Evolutionary conservation across 2,888 invertebrate species (phyloP).

Genomic region (Cephus pulcher): DNA sequence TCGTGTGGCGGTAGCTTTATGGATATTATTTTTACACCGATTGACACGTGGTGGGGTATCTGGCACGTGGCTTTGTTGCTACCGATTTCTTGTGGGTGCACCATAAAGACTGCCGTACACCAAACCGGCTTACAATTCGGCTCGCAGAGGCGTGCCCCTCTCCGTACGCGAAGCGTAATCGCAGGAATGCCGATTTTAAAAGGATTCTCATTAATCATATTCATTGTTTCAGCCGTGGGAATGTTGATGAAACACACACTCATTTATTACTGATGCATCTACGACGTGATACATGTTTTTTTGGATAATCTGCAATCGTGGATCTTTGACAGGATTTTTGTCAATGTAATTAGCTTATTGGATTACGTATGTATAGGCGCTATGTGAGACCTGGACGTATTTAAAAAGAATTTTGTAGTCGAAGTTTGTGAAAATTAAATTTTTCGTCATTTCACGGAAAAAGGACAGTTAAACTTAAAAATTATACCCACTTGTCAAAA

Average conservation of each 20-base stretch:
- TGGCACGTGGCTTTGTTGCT: not conserved
- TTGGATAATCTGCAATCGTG: not conserved
- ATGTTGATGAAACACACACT: conserved; percentile 33
- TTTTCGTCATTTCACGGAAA: too few species aligned
- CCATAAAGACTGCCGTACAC: not conserved
- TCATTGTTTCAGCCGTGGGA: conserved; percentile 24
- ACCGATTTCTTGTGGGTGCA: not conserved
- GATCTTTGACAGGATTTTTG: not conserved
- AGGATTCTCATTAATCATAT: conserved; percentile 35
- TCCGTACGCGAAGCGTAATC: not conserved
- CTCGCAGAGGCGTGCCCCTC: not conserved
- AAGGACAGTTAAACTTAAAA: too few species aligned
- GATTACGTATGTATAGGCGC: not conserved
- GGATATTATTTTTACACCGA: not conserved
- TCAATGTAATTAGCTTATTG: not conserved
- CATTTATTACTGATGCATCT: not conserved
- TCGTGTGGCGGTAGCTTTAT: not conserved
- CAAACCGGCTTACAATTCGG: not conserved
- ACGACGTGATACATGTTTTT: not conserved
- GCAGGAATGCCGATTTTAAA: conserved; percentile 27
- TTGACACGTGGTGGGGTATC: not conserved
- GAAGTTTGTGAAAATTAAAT: too few species aligned
- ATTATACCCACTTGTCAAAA: too few species aligned
- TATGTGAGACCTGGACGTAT: too few species aligned
- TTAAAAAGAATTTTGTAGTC: too few species aligned